phyloP scores from a whole-genome alignment of 2,797 vertebrate species.

The Hybognathus amarus region DNA sequence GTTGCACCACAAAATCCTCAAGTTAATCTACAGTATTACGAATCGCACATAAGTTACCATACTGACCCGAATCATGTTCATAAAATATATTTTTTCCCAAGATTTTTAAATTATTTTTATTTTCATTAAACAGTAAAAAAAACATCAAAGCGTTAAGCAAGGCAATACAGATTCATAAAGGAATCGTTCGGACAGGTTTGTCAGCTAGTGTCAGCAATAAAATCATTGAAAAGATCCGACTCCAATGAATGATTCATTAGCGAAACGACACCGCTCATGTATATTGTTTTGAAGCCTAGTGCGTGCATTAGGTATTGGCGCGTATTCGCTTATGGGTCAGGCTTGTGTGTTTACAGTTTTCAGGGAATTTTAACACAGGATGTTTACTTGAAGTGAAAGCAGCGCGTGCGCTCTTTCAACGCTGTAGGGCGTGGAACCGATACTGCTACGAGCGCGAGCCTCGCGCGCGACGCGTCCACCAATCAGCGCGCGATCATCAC shows the following conservation, averaged over 20 bases:
- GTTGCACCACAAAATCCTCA: not conserved
- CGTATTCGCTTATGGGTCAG: not conserved
- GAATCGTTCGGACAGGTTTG: not conserved
- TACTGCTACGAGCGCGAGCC: conserved; percentile 17
- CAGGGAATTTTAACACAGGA: too few relatives aligned
- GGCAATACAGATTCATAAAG: not conserved
- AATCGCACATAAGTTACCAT: not conserved
- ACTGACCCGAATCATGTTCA: not conserved
- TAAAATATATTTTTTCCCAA: too few relatives aligned
- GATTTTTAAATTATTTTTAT: too few relatives aligned
- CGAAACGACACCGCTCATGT: not conserved
- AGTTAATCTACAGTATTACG: not conserved
- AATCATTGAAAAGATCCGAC: not conserved
- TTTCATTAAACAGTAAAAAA: too few relatives aligned
- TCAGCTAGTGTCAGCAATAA: not conserved
- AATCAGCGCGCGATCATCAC: conserved; percentile 9
- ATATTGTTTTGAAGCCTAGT: not conserved
- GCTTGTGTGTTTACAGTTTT: not conserved
- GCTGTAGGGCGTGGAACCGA: conserved; percentile 19
- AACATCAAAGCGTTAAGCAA: too few relatives aligned
- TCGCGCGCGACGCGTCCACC: not conserved
- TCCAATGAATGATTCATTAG: not conserved
- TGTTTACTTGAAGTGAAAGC: not conserved
- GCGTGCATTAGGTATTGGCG: not conserved
- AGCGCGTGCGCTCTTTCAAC: not conserved